These are phyloP conservation scores for Cephalopholis sonnerati DNA, from an alignment of 2,113 vertebrate genomes.

Conservation along the genomic window DNA sequence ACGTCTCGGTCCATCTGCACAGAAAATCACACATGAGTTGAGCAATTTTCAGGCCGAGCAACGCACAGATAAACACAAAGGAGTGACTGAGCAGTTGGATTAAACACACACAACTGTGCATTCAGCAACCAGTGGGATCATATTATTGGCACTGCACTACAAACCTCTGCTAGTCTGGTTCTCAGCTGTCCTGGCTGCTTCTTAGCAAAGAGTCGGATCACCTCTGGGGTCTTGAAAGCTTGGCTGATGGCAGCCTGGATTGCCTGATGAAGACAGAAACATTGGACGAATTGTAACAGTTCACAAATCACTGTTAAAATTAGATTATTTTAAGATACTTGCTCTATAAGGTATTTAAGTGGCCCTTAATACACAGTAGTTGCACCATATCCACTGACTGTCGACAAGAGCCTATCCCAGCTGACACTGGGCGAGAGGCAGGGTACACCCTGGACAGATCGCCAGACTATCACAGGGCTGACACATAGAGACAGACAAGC, in stretches of 20 bases:
- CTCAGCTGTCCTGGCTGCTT: slow-evolving; percentile 97
- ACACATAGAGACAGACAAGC: too few relatives aligned
- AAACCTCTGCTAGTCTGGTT: slow-evolving; percentile 94
- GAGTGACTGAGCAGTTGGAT: background rate
- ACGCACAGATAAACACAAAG: background rate
- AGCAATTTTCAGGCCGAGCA: slow-evolving; percentile 14
- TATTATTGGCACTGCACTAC: background rate
- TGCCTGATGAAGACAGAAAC: slow-evolving; percentile 84
- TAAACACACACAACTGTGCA: background rate
- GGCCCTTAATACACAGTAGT: background rate
- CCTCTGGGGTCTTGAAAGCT: slow-evolving; percentile 98
- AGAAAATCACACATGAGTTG: slow-evolving; percentile 50
- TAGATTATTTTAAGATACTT: background rate
- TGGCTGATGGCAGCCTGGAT: slow-evolving; percentile 99
- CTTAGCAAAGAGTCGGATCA: slow-evolving; percentile 98
- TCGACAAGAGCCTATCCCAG: too few relatives aligned
- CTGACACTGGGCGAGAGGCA: too few relatives aligned
- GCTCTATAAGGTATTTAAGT: background rate
- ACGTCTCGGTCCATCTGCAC: slow-evolving; percentile 96
- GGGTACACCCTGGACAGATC: too few relatives aligned
- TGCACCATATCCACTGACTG: background rate
- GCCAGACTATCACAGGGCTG: too few relatives aligned
- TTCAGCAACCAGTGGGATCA: background rate
- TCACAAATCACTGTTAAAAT: background rate
- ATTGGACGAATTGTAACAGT: slow-evolving; percentile 8